Conservation (phyloP, 2,113 vertebrate species). For the Entosphenus tridentatus region DNA sequence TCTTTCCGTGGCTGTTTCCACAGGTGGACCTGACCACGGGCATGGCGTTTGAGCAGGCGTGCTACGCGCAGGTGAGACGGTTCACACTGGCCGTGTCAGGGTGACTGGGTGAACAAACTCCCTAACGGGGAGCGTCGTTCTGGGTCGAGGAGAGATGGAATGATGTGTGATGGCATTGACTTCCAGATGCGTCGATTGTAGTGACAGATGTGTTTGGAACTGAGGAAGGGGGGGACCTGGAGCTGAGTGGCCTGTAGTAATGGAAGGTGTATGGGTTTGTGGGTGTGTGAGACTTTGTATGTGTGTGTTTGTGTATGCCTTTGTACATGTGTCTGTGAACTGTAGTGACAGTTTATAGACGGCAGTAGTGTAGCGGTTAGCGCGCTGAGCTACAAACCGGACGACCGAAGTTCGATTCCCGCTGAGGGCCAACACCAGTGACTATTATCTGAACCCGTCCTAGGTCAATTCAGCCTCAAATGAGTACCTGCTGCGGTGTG, state of each 20-base stretch:
- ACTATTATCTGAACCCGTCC: background rate
- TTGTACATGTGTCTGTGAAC: background rate
- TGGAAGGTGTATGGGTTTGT: background rate
- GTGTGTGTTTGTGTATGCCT: background rate
- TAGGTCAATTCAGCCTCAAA: background rate
- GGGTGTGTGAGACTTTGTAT: background rate
- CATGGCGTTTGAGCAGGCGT: slow-evolving; percentile 88
- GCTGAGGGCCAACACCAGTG: background rate
- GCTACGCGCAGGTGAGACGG: slow-evolving; percentile 47
- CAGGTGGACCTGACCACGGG: slow-evolving; percentile 85
- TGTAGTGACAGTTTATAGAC: background rate
- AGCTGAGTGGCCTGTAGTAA: too few species aligned
- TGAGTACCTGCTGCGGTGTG: too few species aligned
- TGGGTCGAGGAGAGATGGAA: too few species aligned
- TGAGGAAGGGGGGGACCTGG: background rate
- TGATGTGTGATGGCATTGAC: too few species aligned
- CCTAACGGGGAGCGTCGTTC: too few species aligned
- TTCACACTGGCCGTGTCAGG: slow-evolving; percentile 13
- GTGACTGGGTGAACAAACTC: too few species aligned
- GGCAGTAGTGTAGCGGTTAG: background rate
- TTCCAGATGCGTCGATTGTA: too few species aligned
- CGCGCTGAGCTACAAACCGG: background rate
- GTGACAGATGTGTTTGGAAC: too few species aligned
- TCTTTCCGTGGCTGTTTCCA: slow-evolving; percentile 3
- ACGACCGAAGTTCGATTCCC: background rate